Evolutionary conservation across 2,113 vertebrate species (phyloP).

Genomic region (Tamias sibiricus): DNA sequence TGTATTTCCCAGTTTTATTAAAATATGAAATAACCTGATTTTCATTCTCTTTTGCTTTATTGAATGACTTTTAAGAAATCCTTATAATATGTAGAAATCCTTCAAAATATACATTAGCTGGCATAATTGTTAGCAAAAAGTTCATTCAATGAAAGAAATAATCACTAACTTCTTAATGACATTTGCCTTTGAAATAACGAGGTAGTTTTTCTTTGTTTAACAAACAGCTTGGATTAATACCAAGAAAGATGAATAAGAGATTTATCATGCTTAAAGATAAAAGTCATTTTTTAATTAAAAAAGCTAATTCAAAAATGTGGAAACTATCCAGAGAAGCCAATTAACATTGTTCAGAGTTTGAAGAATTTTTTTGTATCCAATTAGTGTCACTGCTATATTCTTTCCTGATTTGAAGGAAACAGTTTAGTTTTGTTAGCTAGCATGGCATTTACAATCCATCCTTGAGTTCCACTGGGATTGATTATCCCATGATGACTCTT

Average conservation of each 20-base stretch:
- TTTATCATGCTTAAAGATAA: neutral
- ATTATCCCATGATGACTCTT: neutral
- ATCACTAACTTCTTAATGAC: neutral
- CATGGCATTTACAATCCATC: neutral
- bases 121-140: neutral
- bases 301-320: neutral
- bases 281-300: slow-evolving; percentile 50
- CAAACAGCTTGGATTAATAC: neutral
- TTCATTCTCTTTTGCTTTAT: neutral
- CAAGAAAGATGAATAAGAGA: slow-evolving; percentile 21
- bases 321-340: slow-evolving; percentile 15
- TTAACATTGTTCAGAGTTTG: neutral
- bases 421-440: neutral
- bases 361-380: neutral
- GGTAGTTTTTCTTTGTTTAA: neutral
- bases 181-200: slow-evolving; percentile 18
- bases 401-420: slow-evolving; percentile 26
- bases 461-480: slow-evolving; percentile 21
- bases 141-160: neutral
- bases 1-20: neutral
- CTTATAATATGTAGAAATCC: neutral
- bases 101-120: neutral
- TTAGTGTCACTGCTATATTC: neutral
- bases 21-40: neutral
- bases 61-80: neutral